Conservation (phyloP, 2,888 invertebrate species). For the Drosophila percnosoma region DNA sequence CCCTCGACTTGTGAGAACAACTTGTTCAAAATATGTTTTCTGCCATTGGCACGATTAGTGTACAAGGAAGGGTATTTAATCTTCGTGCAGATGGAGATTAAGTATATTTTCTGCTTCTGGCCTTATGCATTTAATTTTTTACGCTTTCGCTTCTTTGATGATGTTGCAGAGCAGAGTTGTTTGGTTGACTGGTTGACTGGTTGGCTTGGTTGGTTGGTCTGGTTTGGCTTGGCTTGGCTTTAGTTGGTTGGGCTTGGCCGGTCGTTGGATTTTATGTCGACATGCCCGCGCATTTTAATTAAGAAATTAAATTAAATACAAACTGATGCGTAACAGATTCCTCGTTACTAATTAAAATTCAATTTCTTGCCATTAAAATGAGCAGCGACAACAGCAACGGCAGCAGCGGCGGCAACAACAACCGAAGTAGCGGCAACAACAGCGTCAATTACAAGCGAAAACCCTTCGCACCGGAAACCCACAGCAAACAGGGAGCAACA, state of each 20-base stretch:
- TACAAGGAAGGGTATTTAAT: background rate
- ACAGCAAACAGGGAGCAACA: slow-evolving; percentile 16
- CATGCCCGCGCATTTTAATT: slow-evolving; percentile 80
- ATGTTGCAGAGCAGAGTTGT: slow-evolving; percentile 33
- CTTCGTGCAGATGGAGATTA: too few relatives aligned
- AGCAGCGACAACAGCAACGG: slow-evolving; percentile 41
- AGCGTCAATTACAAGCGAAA: slow-evolving; percentile 70
- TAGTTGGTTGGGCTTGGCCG: slow-evolving; percentile 44
- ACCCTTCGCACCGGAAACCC: slow-evolving; percentile 65
- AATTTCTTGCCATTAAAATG: slow-evolving; percentile 81
- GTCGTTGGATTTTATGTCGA: slow-evolving; percentile 71
- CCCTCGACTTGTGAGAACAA: background rate
- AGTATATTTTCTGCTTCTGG: background rate
- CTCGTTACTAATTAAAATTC: slow-evolving; percentile 80
- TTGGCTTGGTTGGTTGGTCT: slow-evolving; percentile 1
- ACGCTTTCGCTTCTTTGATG: slow-evolving; percentile 35
- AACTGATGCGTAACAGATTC: slow-evolving; percentile 81
- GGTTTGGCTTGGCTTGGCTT: background rate
- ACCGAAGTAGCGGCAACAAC: slow-evolving; percentile 40
- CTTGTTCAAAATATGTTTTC: background rate
- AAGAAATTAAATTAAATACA: slow-evolving; percentile 81
- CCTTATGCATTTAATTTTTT: slow-evolving; percentile 14
- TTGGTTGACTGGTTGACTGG: slow-evolving; percentile 14
- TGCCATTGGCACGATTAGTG: background rate
- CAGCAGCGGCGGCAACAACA: slow-evolving; percentile 5